Evolutionary conservation across 2,888 invertebrate species (phyloP), one percentile per base, ranked within the genome.

Genomic region (Scaptomyza flava): DNA sequence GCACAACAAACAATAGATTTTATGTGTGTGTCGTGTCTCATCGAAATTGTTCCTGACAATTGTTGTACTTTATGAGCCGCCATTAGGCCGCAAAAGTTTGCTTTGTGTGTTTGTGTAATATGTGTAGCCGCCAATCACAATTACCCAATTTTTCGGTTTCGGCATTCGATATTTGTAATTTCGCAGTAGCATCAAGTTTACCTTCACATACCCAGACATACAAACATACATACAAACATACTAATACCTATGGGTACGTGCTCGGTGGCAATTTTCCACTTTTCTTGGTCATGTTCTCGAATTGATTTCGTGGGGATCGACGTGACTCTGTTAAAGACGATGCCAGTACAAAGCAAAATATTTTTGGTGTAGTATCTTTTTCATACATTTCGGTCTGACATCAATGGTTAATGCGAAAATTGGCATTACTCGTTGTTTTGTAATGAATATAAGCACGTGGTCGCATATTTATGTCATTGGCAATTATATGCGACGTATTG

Each of bases 41-140:
- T 77, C 82, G 68, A 66, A 82, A 82, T 76, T 82, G 76, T 85
- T 78, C 78, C 83, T 85, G 86, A 85, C 82, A 82, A 82, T 80
- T 82, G 82, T 80, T 77, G 68, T 78, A 76, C 60, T 69, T 85
- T 82, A 85, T 85, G 80, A 71, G 64, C 57, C 56, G 68, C 80
- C 83, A 82, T 82, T 85, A 82, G 81, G 77, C 62, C 70, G 54
- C 70, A 68, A 68, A 81, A 78, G 79, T 87, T 87, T 78, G 56
- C 68, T 65, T 77, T 65, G 38, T 66, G 66, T 42, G 17, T 47
- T 11, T 17, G 7, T 2, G 14, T 47, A 12, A 36, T 34, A 38
- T 79, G 68, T 72, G 64, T 61, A 53, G 69, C 84, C 72, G 83
- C 81, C 83, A 86, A 86, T 86, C 83, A 86, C 84, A 83, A 83